Evolutionary conservation across 2,113 vertebrate genomes (phyloP).

Genomic region (Gobius niger): DNA sequence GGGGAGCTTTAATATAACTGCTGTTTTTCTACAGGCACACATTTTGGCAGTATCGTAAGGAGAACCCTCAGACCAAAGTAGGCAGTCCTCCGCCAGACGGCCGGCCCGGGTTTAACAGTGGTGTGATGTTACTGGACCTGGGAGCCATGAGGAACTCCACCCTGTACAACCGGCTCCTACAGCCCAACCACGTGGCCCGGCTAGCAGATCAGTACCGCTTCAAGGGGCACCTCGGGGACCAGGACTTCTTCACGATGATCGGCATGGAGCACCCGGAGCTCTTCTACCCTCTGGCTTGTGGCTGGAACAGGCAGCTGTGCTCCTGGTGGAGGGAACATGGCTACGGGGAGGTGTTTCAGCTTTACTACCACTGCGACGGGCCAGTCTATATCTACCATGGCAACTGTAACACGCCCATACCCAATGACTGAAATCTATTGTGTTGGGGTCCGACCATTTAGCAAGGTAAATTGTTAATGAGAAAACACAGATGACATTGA

Average conservation of each 20-base stretch:
- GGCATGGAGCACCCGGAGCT: constrained; percentile 94
- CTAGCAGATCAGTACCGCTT: constrained; percentile 91
- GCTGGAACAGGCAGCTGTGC: constrained; percentile 97
- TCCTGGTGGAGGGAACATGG: constrained; percentile 97
- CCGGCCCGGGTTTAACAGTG: constrained; percentile 94
- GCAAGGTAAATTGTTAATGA: not conserved
- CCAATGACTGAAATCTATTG: constrained; percentile 76
- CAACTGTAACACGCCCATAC: constrained; percentile 94
- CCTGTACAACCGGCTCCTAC: constrained; percentile 87
- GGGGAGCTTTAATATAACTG: not conserved
- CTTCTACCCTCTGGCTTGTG: constrained; percentile 87
- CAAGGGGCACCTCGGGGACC: constrained; percentile 93
- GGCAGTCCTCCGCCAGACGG: constrained; percentile 89
- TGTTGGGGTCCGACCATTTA: not conserved
- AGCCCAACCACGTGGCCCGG: constrained; percentile 79
- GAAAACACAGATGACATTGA: not conserved
- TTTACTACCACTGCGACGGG: constrained; percentile 88
- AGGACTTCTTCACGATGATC: constrained; percentile 98
- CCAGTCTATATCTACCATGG: constrained; percentile 90
- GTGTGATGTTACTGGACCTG: constrained; percentile 90
- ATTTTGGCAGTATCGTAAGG: constrained; percentile 96
- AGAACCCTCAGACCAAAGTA: constrained; percentile 87
- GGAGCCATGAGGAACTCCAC: constrained; percentile 87
- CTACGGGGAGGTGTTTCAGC: constrained; percentile 87
- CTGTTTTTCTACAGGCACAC: constrained; percentile 82